Evolutionary conservation across 2,888 invertebrate species (phyloP).

Genomic region (Eilema sororculum): DNA sequence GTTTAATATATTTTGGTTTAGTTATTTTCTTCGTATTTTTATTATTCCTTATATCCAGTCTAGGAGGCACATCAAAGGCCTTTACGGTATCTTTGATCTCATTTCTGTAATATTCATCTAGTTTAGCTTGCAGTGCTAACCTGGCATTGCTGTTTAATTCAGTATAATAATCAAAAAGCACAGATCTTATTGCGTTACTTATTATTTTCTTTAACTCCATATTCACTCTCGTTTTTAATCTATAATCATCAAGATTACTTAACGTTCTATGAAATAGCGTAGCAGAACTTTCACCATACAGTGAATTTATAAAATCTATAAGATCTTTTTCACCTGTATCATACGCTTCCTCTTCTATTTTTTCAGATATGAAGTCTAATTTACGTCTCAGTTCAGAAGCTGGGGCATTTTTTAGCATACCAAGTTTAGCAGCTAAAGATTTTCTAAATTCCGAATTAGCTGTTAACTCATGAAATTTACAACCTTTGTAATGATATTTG

Average conservation of each 20-base stretch:
- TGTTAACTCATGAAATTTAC: slow-evolving; percentile 56
- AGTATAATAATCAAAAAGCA: slow-evolving; percentile 63
- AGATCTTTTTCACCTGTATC: slow-evolving; percentile 34
- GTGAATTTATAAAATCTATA: slow-evolving; percentile 55
- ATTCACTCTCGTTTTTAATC: slow-evolving; percentile 18
- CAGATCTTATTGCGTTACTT: slow-evolving; percentile 47
- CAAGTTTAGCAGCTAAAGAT: slow-evolving; percentile 50
- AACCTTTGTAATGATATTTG: slow-evolving; percentile 59
- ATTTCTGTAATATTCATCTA: slow-evolving; percentile 22
- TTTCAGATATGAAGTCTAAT: slow-evolving; percentile 34
- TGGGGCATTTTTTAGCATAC: slow-evolving; percentile 40
- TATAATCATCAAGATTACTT: slow-evolving; percentile 51
- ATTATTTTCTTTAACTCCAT: slow-evolving; percentile 51
- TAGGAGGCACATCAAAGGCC: not conserved
- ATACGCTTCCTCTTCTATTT: slow-evolving; percentile 37
- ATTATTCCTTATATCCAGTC: not conserved
- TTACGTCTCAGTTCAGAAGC: slow-evolving; percentile 41
- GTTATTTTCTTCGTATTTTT: not conserved
- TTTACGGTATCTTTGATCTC: not conserved
- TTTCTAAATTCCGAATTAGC: slow-evolving; percentile 47
- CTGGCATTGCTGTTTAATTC: slow-evolving; percentile 52
- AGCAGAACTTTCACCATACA: slow-evolving; percentile 50
- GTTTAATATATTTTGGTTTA: slow-evolving; percentile 3
- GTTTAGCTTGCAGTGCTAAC: slow-evolving; percentile 44
- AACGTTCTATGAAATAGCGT: slow-evolving; percentile 49